Percentiles rank a stretch among this genome's conserved stretches.
Conservation (phyloP, 2,113 vertebrate species). For the Sitta europaea region DNA sequence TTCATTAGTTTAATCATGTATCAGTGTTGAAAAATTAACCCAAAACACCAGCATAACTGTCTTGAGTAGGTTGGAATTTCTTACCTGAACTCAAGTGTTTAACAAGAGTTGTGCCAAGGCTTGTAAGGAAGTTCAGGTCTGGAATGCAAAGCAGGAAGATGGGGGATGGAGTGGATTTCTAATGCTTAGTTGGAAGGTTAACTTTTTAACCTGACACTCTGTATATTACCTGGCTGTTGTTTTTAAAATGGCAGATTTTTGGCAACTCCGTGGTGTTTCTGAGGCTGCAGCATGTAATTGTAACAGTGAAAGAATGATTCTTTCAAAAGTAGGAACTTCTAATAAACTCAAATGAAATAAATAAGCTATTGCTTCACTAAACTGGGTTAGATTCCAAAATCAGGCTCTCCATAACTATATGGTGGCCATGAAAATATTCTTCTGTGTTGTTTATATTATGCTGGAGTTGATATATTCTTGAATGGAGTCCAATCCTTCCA, state of each 20-base stretch:
- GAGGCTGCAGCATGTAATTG: neutral
- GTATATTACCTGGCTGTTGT: neutral
- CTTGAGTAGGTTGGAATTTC: neutral
- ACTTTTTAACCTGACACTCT: neutral
- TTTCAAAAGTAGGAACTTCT: neutral
- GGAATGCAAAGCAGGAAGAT: conserved; percentile 17
- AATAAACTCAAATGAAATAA: neutral
- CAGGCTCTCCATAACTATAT: neutral
- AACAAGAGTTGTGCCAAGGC: neutral
- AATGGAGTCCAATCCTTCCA: neutral
- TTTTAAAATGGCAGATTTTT: neutral
- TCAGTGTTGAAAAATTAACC: too few relatives aligned
- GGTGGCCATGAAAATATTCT: neutral
- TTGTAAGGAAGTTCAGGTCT: neutral
- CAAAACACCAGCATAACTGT: neutral
- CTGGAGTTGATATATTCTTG: neutral
- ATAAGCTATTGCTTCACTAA: neutral
- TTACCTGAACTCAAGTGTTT: neutral
- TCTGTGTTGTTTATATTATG: neutral
- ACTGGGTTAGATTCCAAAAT: neutral
- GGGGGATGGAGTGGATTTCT: conserved; percentile 26
- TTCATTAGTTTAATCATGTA: too few relatives aligned
- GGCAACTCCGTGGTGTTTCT: neutral
- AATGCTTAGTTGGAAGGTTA: neutral
- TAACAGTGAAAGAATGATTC: neutral